A percentile compares a stretch with the other conserved stretches of the same genome.
These are phyloP conservation scores for Aquatica leii DNA, from an alignment of 2,888 invertebrate species.

Conservation along the genomic window DNA sequence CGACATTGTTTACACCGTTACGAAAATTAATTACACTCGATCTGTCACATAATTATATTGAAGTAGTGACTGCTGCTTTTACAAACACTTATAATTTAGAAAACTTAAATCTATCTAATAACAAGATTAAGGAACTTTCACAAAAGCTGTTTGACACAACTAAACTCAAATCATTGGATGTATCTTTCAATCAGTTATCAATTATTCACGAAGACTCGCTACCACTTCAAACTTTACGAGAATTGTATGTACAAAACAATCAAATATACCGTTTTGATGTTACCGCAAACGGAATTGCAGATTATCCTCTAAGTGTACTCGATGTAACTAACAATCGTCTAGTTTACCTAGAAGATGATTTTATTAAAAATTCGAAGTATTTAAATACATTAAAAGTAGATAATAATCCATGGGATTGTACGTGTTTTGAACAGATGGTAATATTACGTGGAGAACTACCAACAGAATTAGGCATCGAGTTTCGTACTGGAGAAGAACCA, in stretches of 20 bases:
- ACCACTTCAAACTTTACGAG: not conserved
- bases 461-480: conserved; percentile 29
- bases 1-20: conserved; percentile 40
- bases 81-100: conserved; percentile 22
- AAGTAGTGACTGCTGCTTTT: conserved; percentile 32
- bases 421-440: conserved; percentile 38
- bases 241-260: conserved; percentile 14
- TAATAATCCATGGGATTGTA: conserved; percentile 47
- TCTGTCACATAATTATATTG: conserved; percentile 36
- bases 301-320: conserved; percentile 11
- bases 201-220: not conserved
- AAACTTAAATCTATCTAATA: conserved; percentile 33
- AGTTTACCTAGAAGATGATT: conserved; percentile 38
- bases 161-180: conserved; percentile 30
- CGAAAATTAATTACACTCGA: conserved; percentile 33
- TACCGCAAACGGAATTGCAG: not conserved
- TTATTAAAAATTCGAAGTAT: conserved; percentile 39
- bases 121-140: conserved; percentile 24
- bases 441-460: conserved; percentile 31
- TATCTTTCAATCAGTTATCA: conserved; percentile 9
- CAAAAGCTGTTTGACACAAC: conserved; percentile 31
- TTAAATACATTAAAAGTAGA: conserved; percentile 42
- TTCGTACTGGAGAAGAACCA: conserved; percentile 40
- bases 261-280: not conserved
- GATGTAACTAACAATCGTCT: conserved; percentile 44